Evolutionary conservation across 2,113 vertebrate genomes (phyloP).

Genomic region (Arenaria interpres): DNA sequence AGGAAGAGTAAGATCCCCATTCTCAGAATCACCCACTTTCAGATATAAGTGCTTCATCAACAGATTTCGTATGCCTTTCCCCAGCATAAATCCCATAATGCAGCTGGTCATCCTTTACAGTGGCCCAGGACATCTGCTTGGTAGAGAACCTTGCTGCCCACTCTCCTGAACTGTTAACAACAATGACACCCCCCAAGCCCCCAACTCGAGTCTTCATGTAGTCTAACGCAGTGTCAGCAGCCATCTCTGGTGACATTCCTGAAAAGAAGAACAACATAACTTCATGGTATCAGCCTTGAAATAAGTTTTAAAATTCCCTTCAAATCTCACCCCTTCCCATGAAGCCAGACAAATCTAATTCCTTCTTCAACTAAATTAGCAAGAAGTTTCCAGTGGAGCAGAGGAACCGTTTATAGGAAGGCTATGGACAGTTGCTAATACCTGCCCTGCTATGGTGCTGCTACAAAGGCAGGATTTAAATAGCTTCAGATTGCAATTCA

Average conservation of each 20-base stretch:
- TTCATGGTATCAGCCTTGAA: background rate
- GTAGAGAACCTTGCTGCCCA: constrained; percentile 88
- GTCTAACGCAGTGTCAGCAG: constrained; percentile 79
- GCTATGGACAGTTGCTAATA: background rate
- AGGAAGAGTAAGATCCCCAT: too few relatives aligned
- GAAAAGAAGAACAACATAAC: constrained; percentile 9
- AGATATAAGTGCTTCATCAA: constrained; percentile 16
- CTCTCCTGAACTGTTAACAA: constrained; percentile 81
- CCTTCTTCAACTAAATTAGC: background rate
- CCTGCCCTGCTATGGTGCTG: background rate
- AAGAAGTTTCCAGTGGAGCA: background rate
- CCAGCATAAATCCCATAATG: constrained; percentile 76
- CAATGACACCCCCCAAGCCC: constrained; percentile 84
- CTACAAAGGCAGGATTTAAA: background rate
- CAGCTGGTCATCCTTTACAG: constrained; percentile 79
- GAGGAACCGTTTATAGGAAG: background rate
- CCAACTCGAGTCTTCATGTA: constrained; percentile 86
- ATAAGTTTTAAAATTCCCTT: background rate
- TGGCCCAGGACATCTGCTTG: constrained; percentile 88
- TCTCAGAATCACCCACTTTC: background rate
- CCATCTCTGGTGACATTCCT: constrained; percentile 84
- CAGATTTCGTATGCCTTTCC: constrained; percentile 56
- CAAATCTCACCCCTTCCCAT: background rate
- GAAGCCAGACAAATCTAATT: background rate
- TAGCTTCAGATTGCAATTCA: background rate